A percentile compares a stretch with the other conserved stretches of the same genome.
phyloP scores from a whole-genome alignment of 23 tunicate genomes.

The Ascidia mentula region DNA sequence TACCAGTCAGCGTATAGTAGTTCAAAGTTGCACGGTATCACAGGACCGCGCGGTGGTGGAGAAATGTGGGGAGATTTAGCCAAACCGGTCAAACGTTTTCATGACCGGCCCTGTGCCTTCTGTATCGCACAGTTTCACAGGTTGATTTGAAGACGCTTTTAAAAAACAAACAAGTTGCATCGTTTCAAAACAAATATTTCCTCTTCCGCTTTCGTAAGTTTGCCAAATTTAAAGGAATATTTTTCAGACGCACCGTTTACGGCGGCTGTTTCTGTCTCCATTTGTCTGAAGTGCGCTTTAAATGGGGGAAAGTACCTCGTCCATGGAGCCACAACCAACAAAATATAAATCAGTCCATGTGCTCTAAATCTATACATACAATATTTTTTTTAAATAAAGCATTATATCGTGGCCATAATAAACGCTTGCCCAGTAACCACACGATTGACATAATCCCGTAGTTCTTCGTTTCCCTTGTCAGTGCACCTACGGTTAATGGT shows the following conservation, averaged over 20 bases:
- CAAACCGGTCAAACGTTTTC: neutral
- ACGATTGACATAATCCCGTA: neutral
- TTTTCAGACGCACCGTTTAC: slow-evolving; percentile 1
- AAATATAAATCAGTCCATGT: neutral
- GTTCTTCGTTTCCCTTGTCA: neutral
- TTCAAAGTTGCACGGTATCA: too few species aligned
- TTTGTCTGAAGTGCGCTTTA: neutral
- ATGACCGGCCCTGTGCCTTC: slow-evolving; percentile 10
- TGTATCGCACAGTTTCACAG: too few species aligned
- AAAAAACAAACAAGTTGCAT: too few species aligned
- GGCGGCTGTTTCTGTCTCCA: neutral
- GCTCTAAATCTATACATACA: neutral
- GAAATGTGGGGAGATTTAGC: too few species aligned
- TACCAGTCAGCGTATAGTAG: too few species aligned
- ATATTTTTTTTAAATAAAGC: neutral
- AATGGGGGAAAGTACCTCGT: slow-evolving; percentile 6
- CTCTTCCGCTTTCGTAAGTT: too few species aligned
- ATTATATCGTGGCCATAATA: too few species aligned
- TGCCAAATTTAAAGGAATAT: too few species aligned
- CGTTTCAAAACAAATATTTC: too few species aligned
- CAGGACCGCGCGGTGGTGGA: too few species aligned
- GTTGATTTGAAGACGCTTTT: too few species aligned
- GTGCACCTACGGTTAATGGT: neutral
- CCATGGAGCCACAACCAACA: neutral
- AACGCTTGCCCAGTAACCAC: neutral